Evolutionary conservation across 2,113 vertebrate genomes (phyloP).

Genomic region (Glaucidium brasilianum): DNA sequence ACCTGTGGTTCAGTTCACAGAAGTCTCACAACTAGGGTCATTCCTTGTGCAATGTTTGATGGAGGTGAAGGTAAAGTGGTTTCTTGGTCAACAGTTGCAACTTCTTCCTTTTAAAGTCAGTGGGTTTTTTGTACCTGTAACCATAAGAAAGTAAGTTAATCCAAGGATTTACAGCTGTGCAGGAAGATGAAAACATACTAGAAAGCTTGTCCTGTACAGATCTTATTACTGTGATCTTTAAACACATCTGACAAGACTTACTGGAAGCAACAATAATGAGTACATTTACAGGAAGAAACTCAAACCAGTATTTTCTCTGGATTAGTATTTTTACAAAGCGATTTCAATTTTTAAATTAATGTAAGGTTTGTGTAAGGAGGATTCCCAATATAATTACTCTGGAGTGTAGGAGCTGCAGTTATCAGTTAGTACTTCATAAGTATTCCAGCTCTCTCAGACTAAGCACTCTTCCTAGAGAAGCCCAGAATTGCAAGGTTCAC

Average conservation of each 20-base stretch:
- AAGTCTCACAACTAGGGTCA: constrained; percentile 65
- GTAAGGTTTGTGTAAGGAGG: background rate
- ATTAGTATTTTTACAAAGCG: background rate
- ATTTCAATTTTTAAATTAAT: background rate
- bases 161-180: fast-evolving
- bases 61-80: constrained; percentile 97
- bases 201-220: background rate
- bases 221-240: background rate
- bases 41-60: constrained; percentile 96
- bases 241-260: background rate
- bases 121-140: constrained; percentile 98
- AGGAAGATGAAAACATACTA: background rate
- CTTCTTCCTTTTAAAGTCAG: constrained; percentile 99
- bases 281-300: background rate
- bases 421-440: background rate
- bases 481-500: background rate
- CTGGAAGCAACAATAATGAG: background rate
- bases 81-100: constrained; percentile 97
- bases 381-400: background rate
- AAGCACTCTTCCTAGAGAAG: background rate
- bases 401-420: background rate
- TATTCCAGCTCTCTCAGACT: background rate
- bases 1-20: constrained; percentile 51
- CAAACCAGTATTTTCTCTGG: background rate
- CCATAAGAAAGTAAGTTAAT: constrained; percentile 27